phyloP scores from a whole-genome alignment of 2,113 vertebrate species.

The Asarcornis scutulata region DNA sequence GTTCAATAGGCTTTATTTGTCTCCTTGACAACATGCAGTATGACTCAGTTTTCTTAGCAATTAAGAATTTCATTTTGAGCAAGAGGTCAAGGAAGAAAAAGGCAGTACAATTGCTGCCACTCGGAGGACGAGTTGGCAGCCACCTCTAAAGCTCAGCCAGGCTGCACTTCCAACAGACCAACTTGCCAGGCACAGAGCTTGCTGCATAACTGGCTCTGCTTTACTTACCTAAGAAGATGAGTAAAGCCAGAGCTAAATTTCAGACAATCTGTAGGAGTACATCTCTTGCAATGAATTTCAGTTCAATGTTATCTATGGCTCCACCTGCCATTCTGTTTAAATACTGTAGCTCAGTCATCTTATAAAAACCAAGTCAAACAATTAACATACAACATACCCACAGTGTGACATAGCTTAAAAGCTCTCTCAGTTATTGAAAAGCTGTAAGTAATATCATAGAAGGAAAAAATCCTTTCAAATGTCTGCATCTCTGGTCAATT shows the following conservation, averaged over 20 bases:
- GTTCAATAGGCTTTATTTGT: background rate
- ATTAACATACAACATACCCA: background rate
- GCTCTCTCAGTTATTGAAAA: background rate
- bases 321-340: constrained; percentile 33
- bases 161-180: background rate
- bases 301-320: background rate
- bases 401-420: background rate
- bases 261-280: background rate
- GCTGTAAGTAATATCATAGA: background rate
- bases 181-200: background rate
- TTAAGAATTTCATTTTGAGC: background rate
- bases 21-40: constrained; percentile 1
- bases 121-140: fast-evolving
- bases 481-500: background rate
- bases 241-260: background rate
- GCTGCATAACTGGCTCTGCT: background rate
- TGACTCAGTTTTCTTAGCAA: background rate
- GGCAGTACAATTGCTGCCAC: fast-evolving
- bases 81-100: background rate
- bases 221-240: fast-evolving
- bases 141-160: fast-evolving
- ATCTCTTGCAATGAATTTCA: background rate
- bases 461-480: background rate
- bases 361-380: background rate
- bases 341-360: background rate